phyloP scores from a whole-genome alignment of 2,888 invertebrate genomes.

The Rotaria magnacalcarata region DNA sequence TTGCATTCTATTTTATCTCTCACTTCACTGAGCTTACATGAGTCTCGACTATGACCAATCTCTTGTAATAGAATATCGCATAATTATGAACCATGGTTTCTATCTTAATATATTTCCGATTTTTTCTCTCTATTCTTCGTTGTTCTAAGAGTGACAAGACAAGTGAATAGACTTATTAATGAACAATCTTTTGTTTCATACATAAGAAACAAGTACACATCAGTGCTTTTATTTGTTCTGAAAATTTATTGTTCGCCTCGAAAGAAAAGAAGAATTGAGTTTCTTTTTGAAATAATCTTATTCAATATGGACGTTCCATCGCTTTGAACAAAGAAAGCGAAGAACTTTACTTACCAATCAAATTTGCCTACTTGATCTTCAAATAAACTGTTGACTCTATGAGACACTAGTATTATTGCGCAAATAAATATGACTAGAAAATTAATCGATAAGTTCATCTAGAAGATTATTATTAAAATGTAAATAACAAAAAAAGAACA shows the following conservation, averaged over 20 bases:
- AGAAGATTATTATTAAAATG: neutral
- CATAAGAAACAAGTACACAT: neutral
- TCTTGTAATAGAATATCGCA: neutral
- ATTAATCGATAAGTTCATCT: neutral
- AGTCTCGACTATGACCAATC: neutral
- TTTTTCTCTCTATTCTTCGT: neutral
- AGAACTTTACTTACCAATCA: slow-evolving; percentile 39
- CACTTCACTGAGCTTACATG: neutral
- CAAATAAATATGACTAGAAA: neutral
- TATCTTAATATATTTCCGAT: neutral
- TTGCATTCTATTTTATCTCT: neutral
- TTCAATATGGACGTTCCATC: neutral
- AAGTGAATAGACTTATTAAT: neutral
- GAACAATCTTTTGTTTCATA: neutral
- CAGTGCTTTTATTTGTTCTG: neutral
- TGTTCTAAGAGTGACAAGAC: neutral
- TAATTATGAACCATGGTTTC: neutral
- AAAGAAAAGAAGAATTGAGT: neutral
- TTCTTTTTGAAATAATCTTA: neutral
- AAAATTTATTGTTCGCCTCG: neutral
- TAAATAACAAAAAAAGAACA: slow-evolving; percentile 2
- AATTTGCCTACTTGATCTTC: slow-evolving; percentile 45
- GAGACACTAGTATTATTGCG: neutral
- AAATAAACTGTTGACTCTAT: slow-evolving; percentile 34
- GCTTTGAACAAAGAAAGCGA: neutral